phyloP scores from a whole-genome alignment of 2,888 invertebrate species.

The Frankliniella intonsa region DNA sequence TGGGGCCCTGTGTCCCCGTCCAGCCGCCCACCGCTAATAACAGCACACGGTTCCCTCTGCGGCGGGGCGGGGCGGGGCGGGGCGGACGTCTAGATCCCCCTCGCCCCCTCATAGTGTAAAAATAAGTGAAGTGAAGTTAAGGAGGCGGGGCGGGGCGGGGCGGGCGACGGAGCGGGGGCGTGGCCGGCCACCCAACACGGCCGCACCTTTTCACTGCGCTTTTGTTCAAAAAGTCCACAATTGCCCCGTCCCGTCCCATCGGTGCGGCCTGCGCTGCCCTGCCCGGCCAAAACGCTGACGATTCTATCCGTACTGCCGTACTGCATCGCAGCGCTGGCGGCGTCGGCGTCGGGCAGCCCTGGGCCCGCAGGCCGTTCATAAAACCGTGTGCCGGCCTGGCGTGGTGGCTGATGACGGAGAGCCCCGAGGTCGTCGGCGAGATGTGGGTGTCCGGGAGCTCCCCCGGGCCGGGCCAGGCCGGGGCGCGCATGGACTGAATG shows the following conservation, averaged over 20 bases:
- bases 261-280: background rate
- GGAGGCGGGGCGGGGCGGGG: background rate
- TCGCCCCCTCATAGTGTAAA: slow-evolving; percentile 1
- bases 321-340: background rate
- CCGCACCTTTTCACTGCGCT: background rate
- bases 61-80: background rate
- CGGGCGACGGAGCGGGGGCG: background rate
- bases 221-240: background rate
- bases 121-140: background rate
- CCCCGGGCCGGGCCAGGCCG: too few species aligned
- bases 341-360: background rate
- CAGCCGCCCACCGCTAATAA: too few species aligned
- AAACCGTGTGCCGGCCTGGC: background rate
- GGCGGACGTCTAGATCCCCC: background rate
- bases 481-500: too few species aligned
- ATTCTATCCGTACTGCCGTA: slow-evolving; percentile 21
- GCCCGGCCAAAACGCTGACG: background rate
- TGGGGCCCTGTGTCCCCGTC: too few species aligned
- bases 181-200: background rate
- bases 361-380: background rate
- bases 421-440: too few species aligned
- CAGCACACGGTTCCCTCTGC: background rate
- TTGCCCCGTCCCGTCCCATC: background rate
- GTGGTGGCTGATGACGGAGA: too few species aligned
- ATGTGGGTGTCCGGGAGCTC: too few species aligned